Evolutionary conservation across 2,888 invertebrate genomes (phyloP), one percentile per base, ranked within the genome.

Genomic region (Dicycla oo): DNA sequence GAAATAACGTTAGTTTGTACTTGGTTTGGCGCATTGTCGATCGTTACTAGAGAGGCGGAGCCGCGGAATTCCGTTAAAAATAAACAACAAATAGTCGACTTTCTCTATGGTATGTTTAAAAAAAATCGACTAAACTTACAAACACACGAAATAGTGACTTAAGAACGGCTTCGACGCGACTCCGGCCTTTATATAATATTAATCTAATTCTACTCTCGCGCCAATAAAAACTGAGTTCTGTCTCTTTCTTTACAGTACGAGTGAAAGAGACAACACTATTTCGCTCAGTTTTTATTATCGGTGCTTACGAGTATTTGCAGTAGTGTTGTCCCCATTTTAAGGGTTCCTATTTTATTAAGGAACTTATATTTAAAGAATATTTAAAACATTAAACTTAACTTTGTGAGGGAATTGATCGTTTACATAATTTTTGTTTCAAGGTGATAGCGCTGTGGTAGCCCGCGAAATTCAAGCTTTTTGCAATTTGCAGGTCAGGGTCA

Each of bases 11-110:
- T 92, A 91, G 89, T 70, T 92, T 88, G 84, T 86, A 83, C 56
- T 80, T 71, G 74, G 85, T 89, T 91, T 93, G 93, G 93, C 93
- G 94, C 93, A 91, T 93, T 93, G 94, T 94, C 94, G 90, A 93
- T 78, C 57, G 51, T 80, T 81, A 82, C 72, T 75, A 69, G 69
- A 66, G 68, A 72, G 73, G 83, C 73, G 73, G 81, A 69, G 85
- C 47, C 74, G 86, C 79, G 61, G 18, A 20, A 20, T 11, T 61
- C 67, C 57, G 38, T 47, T 18, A 54, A 26, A 23, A 40, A 57
- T 45, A 51, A 6, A 23, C 11, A 40, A 60, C 11, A 23, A 13
- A 23, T 73, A 69, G 78, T 86, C 83, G 86, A 81, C 75, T 83
- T 73, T 82, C 53, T 78, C 73, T 78, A 78, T 80, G 83, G 61